Evolutionary conservation across 2,888 invertebrate genomes (phyloP), one percentile per base, ranked within the genome.

Genomic region (Monoplex corrugatus): DNA sequence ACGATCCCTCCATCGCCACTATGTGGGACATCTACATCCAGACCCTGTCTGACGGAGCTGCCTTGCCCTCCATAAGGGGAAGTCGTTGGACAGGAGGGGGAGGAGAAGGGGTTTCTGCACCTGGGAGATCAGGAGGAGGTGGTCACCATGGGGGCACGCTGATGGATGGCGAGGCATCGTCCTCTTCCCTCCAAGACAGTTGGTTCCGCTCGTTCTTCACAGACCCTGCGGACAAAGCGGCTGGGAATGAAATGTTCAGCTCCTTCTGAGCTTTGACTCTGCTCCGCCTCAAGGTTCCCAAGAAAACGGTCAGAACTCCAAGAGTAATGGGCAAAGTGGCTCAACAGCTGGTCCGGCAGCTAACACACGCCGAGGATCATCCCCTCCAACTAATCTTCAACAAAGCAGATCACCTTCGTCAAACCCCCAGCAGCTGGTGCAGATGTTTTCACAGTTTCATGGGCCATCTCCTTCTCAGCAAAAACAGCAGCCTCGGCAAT

Each of bases 21-120:
- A 86, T 86, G 86, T 86, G 86, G 86, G 86, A 86, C 86, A 43
- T 86, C n/a, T 86, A 86, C 86, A 68, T 86, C 10, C 86, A 86
- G 63, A 68, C 86, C 32, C 28, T 86, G 13, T 50, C 57, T 3
- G 86, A 86, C 86, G 86, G 86, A 0, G 38, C 86, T 0, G 86
- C 63, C 5, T 68, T 86, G 35, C 86, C 86, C 1, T 45, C 45
- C 57, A 16, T 50, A 8, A 50, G 6, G 2, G 32, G 50, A 23
- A n/a, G 28, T 3, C 40, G 40, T 5, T 40, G 40, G 2, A 43
- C 40, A 78, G 38, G 35, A 35, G 75, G 35, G 3, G 35, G 38
- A 75, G 75, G 35, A 1, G 75, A 38, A 19, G 38, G 35, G 0
- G 35, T 10, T 2, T 32, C 45, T 5, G 83, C 35, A 84, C 23